Base-by-base conservation (phyloP, 2,797 vertebrate genomes). In the Dallia pectoralis region DNA sequence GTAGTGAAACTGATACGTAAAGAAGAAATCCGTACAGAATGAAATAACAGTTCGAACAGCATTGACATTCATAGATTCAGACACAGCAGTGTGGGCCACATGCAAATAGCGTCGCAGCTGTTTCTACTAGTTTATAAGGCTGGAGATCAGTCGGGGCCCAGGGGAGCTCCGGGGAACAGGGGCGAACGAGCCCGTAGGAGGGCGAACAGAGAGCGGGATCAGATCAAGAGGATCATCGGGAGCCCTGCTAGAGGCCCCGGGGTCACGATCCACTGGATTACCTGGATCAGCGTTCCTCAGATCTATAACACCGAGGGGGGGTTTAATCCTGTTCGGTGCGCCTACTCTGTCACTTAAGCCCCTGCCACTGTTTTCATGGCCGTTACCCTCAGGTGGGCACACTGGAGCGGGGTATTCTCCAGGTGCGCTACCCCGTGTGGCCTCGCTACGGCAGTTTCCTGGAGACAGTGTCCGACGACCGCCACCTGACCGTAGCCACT, bases 341-440 rank as follows among this genome's bases (percentile, higher is more conserved):
- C 59, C 64, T 8, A 12, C 48, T 16, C 29, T 64, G 0, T 29
- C 33, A 18, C 8, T 30, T 33, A 64, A 70, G 19, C 67, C 61
- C 33, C 69, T 64, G 30, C 36, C 69, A 15, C 36, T 61, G 44
- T 53, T 70, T 53, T 73, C 61, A 22, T 71, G 15, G 64, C 27
- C 64, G 30, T 12, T 2, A 29, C 16, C 11, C 30, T 15, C 90
- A 99, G 97, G 97, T 98, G 80, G 97, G 97, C 6, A 96, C 92
- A 16, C 98, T 93, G 76, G 93, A 96, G 49, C 93, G 88, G 22
- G 96, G 97, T 18, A 92, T 98, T 88, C 94, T 99, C 70, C 95
- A 96, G 84, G 96, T 98, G 83, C 96, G 98, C 71, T 97, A 99
- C 83, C 97, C 97, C 0, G 96, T 99, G 33, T 99, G 97, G 97